Percentiles rank a stretch among this genome's conserved stretches.
These are phyloP conservation scores for Chauna torquata DNA, from an alignment of 2,113 vertebrate genomes.

Conservation along the genomic window DNA sequence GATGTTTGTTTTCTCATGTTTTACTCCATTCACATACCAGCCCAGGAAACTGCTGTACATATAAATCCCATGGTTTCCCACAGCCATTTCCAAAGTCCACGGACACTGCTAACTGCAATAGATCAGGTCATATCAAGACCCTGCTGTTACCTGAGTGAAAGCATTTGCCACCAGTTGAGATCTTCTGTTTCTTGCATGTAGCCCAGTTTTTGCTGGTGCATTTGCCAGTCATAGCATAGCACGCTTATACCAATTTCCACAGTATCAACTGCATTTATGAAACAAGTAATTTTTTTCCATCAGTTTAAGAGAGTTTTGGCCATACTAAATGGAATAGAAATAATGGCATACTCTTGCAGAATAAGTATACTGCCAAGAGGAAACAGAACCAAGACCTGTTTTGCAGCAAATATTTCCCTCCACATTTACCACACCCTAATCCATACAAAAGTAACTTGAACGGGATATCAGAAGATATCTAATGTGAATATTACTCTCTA, in stretches of 20 bases:
- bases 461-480: not conserved
- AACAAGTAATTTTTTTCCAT: not conserved
- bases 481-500: not conserved
- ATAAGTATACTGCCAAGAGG: not conserved
- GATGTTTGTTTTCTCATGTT: not conserved
- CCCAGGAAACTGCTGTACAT: not conserved
- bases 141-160: not conserved
- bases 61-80: not conserved
- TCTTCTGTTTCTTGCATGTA: not conserved
- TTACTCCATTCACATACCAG: not conserved
- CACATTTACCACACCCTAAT: not conserved
- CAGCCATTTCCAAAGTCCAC: not conserved
- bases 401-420: not conserved
- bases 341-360: not conserved
- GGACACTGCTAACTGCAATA: not conserved
- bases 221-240: not conserved
- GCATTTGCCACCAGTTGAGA: not conserved
- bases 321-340: not conserved
- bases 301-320: not conserved
- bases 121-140: not conserved
- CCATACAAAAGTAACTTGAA: not conserved
- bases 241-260: not conserved
- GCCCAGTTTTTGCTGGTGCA: rapidly evolving
- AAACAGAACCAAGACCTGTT: not conserved
- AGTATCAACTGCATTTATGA: not conserved